Conservation (phyloP, 1,140 invertebrate species). For the Adoxophyes honmai region DNA sequence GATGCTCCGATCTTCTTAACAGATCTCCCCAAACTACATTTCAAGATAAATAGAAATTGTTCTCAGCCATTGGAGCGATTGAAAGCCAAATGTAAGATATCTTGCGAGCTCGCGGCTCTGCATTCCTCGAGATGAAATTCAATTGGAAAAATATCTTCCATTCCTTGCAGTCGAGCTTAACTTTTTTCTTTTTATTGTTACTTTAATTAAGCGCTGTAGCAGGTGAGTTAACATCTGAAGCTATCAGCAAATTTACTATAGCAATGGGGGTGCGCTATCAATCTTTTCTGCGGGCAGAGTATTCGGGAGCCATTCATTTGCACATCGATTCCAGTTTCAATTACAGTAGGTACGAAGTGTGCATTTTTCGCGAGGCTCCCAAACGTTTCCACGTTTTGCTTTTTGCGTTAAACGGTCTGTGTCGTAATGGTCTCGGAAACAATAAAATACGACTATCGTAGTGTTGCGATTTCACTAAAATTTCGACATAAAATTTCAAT, state of each 20-base stretch:
- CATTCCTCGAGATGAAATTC: too few species aligned
- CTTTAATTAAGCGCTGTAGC: too few species aligned
- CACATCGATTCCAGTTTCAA: slow-evolving; percentile 30
- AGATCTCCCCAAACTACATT: slow-evolving; percentile 42
- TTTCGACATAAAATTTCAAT: neutral
- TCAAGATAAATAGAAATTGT: slow-evolving; percentile 51
- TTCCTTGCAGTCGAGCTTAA: too few species aligned
- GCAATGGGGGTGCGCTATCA: neutral
- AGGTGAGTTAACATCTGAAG: neutral
- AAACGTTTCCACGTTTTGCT: slow-evolving; percentile 29
- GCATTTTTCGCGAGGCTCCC: slow-evolving; percentile 27
- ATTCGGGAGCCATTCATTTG: slow-evolving; percentile 24
- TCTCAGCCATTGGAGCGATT: slow-evolving; percentile 42
- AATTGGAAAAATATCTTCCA: too few species aligned
- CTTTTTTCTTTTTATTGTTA: too few species aligned
- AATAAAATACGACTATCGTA: slow-evolving; percentile 36
- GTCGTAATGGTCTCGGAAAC: slow-evolving; percentile 39
- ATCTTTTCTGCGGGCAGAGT: neutral
- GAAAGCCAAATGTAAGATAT: slow-evolving; percentile 35
- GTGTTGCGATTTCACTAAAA: slow-evolving; percentile 25
- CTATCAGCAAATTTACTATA: neutral
- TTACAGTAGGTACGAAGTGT: slow-evolving; percentile 26
- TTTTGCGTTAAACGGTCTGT: slow-evolving; percentile 48
- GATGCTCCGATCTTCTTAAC: slow-evolving; percentile 42
- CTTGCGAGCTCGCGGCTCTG: slow-evolving; percentile 14